A percentile compares a stretch with the other conserved stretches of the same genome.
phyloP scores from a whole-genome alignment of 2,888 invertebrate genomes.

The Oxyscelio sp. region DNA sequence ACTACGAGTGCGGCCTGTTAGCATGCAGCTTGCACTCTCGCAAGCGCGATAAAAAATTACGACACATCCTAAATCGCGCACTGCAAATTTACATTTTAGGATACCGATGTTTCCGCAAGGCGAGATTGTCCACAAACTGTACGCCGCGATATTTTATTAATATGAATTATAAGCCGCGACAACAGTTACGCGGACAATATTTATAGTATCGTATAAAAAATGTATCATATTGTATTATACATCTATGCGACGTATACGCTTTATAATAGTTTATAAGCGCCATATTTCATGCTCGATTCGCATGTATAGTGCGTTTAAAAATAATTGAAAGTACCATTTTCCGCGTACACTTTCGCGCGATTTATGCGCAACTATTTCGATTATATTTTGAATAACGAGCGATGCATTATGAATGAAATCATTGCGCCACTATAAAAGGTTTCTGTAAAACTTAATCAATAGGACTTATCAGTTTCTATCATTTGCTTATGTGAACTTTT shows the following conservation, averaged over 20 bases:
- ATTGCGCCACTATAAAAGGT: neutral
- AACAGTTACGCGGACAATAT: conserved; percentile 49
- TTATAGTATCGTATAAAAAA: conserved; percentile 47
- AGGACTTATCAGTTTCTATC: conserved; percentile 19
- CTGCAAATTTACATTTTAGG: conserved; percentile 55
- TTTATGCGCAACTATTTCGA: conserved; percentile 1
- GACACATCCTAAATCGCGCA: conserved; percentile 50
- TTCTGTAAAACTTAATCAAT: conserved; percentile 42
- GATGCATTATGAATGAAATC: neutral
- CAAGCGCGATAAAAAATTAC: conserved; percentile 62
- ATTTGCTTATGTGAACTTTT: conserved; percentile 35
- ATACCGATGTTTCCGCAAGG: conserved; percentile 33
- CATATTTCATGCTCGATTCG: conserved; percentile 19
- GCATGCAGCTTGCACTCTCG: conserved; percentile 30
- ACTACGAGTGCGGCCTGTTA: too few species aligned
- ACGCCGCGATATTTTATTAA: conserved; percentile 52
- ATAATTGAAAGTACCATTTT: neutral
- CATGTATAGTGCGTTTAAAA: conserved; percentile 11
- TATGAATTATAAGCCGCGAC: conserved; percentile 50
- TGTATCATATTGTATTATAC: conserved; percentile 37
- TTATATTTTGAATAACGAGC: neutral
- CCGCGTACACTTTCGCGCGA: neutral
- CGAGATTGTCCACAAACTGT: conserved; percentile 45
- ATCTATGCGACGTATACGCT: neutral
- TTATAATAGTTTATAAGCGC: conserved; percentile 16